phyloP scores from a whole-genome alignment of 2,888 invertebrate genomes.

The Eugnorisma glareosa region DNA sequence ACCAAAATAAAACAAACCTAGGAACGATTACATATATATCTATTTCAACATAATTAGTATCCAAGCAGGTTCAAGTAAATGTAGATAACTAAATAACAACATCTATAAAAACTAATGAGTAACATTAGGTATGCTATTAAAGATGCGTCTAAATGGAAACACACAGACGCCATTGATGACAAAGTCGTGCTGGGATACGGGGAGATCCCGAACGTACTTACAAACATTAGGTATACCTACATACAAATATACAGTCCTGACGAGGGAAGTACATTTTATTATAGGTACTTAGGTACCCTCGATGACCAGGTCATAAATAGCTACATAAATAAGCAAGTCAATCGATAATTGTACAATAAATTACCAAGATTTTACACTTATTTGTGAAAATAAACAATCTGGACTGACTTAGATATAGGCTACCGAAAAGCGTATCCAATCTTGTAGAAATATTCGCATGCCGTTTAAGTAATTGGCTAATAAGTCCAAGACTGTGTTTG shows the following conservation, averaged over 20 bases:
- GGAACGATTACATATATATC: not conserved
- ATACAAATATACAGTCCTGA: not conserved
- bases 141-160: slow-evolving; percentile 32
- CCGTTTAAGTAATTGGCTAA: no score
- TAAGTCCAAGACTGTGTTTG: no score
- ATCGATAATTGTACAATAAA: not conserved
- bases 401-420: no score
- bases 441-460: no score
- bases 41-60: not conserved
- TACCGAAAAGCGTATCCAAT: no score
- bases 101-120: not conserved
- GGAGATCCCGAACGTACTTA: slow-evolving; percentile 32
- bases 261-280: not conserved
- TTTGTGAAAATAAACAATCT: not conserved
- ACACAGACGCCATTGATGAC: slow-evolving; percentile 16
- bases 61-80: not conserved
- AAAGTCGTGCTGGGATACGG: slow-evolving; percentile 18
- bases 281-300: not conserved
- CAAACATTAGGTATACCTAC: not conserved
- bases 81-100: not conserved
- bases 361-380: not conserved
- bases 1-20: not conserved
- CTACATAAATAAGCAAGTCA: not conserved
- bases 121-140: not conserved
- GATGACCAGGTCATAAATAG: not conserved